phyloP scores from a whole-genome alignment of 2,113 vertebrate species.

The Tychaedon coryphoeus region DNA sequence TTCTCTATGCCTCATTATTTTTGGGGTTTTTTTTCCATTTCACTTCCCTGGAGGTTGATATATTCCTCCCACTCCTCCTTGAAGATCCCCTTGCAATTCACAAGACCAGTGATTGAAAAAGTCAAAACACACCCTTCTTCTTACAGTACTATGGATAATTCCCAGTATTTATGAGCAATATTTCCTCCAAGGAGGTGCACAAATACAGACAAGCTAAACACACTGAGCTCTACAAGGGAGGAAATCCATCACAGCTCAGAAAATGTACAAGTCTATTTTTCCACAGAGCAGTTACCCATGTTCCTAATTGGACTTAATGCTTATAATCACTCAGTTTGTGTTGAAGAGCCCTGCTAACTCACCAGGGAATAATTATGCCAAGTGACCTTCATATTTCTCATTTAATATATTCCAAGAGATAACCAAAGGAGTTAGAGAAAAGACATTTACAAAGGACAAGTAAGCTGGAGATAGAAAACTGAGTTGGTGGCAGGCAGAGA shows the following conservation, averaged over 20 bases:
- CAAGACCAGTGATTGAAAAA: not conserved
- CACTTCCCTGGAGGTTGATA: not conserved
- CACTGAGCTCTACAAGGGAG: not conserved
- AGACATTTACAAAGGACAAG: not conserved
- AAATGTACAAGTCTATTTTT: not conserved
- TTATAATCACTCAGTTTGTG: not conserved
- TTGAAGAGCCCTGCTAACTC: not conserved
- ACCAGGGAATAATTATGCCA: not conserved
- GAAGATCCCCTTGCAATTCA: not conserved
- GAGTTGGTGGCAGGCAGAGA: not conserved
- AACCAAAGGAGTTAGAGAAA: not conserved
- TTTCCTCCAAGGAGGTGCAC: not conserved
- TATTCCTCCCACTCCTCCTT: not conserved
- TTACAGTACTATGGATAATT: not conserved
- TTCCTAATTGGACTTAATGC: constrained; percentile 4
- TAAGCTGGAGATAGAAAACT: not conserved
- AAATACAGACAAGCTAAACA: not conserved
- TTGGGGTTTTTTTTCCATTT: not conserved
- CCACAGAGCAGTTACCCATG: not conserved
- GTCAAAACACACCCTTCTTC: not conserved
- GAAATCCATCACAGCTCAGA: not conserved
- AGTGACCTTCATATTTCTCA: constrained; percentile 27
- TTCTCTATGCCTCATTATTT: not conserved
- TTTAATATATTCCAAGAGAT: not conserved
- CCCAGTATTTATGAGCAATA: not conserved